phyloP scores from a whole-genome alignment of 2,113 vertebrate species.

The Cephalopholis sonnerati region DNA sequence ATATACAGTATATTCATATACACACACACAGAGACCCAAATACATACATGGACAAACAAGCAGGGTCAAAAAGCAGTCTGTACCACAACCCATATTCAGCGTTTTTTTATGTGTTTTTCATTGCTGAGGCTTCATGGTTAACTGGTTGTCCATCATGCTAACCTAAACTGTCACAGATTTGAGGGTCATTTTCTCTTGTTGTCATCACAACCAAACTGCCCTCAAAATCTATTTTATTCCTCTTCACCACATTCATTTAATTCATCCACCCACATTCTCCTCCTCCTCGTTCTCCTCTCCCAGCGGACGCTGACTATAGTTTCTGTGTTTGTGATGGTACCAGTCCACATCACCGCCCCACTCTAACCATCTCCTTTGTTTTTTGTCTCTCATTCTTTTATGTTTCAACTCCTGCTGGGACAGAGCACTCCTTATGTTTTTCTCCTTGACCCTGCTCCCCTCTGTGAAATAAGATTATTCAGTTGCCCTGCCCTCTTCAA shows the following conservation, averaged over 20 bases:
- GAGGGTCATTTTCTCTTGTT: too few species aligned
- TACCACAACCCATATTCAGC: background rate
- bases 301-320: constrained; percentile 39
- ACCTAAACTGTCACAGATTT: background rate
- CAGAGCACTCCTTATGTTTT: constrained; percentile 34
- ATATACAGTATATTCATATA: too few species aligned
- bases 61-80: background rate
- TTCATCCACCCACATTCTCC: background rate
- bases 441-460: constrained; percentile 14
- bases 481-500: background rate
- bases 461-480: background rate
- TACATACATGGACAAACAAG: too few species aligned
- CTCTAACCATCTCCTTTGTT: constrained; percentile 68
- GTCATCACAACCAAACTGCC: background rate
- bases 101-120: background rate
- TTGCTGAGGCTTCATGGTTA: background rate
- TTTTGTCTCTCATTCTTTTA: constrained; percentile 56
- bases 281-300: background rate
- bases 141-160: background rate
- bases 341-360: constrained; percentile 64
- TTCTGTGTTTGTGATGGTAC: constrained; percentile 75
- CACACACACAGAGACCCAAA: too few species aligned
- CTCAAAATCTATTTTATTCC: background rate
- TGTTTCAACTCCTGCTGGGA: constrained; percentile 12
- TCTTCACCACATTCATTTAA: constrained; percentile 4